phyloP scores from a whole-genome alignment of 2,888 invertebrate genomes.

The Dolichomitus sp. region DNA sequence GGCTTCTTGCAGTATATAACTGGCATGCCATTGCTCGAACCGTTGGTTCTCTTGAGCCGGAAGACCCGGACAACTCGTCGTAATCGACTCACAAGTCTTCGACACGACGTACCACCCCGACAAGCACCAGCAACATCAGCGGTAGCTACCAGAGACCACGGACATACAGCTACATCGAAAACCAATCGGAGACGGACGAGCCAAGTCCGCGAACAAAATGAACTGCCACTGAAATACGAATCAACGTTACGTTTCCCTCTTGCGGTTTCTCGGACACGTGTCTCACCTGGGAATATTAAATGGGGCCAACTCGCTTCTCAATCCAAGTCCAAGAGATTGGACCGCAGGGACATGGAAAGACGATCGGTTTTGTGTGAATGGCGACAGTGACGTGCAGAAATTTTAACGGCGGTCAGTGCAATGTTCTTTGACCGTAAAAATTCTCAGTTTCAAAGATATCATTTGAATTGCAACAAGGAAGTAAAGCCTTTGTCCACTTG shows the following conservation, averaged over 20 bases:
- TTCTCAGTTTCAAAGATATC: background rate
- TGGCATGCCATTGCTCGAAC: constrained; percentile 18
- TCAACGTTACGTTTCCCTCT: constrained; percentile 28
- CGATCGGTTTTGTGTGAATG: background rate
- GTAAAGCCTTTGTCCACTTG: too few relatives aligned
- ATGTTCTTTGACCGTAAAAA: background rate
- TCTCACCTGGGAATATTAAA: constrained; percentile 44
- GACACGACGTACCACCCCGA: constrained; percentile 52
- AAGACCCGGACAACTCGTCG: constrained; percentile 42
- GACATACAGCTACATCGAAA: constrained; percentile 20
- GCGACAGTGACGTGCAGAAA: background rate
- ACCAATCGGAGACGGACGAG: constrained; percentile 27
- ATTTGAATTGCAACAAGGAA: too few relatives aligned
- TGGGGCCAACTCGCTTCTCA: constrained; percentile 23
- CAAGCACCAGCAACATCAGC: constrained; percentile 15
- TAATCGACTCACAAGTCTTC: constrained; percentile 58
- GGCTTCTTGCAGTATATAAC: background rate
- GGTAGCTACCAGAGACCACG: background rate
- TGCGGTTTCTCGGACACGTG: constrained; percentile 36
- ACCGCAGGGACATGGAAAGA: background rate
- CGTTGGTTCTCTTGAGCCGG: constrained; percentile 52
- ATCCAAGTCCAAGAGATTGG: background rate
- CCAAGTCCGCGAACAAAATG: constrained; percentile 22
- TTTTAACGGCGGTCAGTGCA: background rate
- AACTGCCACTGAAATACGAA: constrained; percentile 42